phyloP scores from a whole-genome alignment of 2,797 vertebrate species.

The Anisognathus igniventris region DNA sequence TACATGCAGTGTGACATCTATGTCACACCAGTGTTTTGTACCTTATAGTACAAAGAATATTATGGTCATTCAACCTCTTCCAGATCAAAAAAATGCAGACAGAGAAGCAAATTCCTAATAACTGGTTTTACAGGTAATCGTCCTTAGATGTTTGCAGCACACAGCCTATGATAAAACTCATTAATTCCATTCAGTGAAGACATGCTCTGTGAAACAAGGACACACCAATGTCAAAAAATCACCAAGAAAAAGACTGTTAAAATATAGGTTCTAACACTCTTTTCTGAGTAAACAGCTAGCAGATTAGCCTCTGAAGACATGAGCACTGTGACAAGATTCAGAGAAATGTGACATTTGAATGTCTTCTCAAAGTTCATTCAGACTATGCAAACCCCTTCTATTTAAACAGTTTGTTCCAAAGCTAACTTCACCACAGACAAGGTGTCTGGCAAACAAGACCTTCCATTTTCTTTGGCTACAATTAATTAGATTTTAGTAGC shows the following conservation, averaged over 20 bases:
- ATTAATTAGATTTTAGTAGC: background rate
- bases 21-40: background rate
- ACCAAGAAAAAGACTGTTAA: background rate
- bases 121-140: accelerated
- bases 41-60: background rate
- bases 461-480: background rate
- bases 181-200: background rate
- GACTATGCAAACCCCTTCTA: background rate
- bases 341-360: background rate
- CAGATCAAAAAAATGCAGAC: background rate
- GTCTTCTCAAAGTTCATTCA: background rate
- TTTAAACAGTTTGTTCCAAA: background rate
- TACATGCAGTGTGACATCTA: accelerated
- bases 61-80: background rate
- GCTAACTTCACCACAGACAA: background rate
- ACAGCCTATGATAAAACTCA: background rate
- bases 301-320: background rate
- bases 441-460: background rate
- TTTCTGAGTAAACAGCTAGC: slow-evolving; percentile 2
- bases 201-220: background rate
- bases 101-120: background rate
- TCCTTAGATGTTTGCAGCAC: background rate
- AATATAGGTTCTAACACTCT: background rate
- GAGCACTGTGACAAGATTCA: background rate
- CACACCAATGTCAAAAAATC: background rate